A percentile compares a stretch with the other conserved stretches of the same genome.
Evolutionary conservation across 92 coral and sea anemone genomes (phyloP).

Genomic region (Porites cylindrica): DNA sequence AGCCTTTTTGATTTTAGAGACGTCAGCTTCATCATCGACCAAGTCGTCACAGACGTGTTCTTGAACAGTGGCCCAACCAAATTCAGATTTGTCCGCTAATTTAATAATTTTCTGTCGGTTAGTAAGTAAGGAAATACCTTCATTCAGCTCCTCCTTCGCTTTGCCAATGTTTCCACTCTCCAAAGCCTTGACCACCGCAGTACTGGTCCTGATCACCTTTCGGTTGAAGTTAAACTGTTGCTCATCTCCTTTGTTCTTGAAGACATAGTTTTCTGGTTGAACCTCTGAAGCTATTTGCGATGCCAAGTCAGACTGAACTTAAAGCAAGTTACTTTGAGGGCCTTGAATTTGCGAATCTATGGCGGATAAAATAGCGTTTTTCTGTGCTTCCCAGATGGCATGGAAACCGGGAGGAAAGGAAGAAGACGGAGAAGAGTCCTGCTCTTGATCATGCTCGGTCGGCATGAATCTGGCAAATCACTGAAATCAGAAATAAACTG

Average conservation of each 20-base stretch:
- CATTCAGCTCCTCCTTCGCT: too few relatives aligned
- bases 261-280: constrained; percentile 28
- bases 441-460: too few relatives aligned
- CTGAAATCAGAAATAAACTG: too few relatives aligned
- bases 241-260: neutral
- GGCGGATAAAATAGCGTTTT: constrained; percentile 27
- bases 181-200: too few relatives aligned
- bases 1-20: constrained; percentile 31
- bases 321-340: constrained; percentile 31
- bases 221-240: too few relatives aligned
- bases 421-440: too few relatives aligned
- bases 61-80: constrained; percentile 44
- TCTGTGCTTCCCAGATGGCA: too few relatives aligned
- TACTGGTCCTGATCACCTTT: too few relatives aligned
- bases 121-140: too few relatives aligned
- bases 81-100: constrained; percentile 32
- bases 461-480: too few relatives aligned
- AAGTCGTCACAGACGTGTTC: constrained; percentile 42
- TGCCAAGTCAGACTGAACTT: neutral
- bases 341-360: constrained; percentile 33
- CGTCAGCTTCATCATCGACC: neutral
- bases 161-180: too few relatives aligned
- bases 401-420: too few relatives aligned
- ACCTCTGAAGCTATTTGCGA: constrained; percentile 17
- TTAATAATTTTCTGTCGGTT: neutral